Percentiles rank a stretch among this genome's conserved stretches.
phyloP scores from a whole-genome alignment of 2,797 vertebrate genomes.

The Bovichtus diacanthus region DNA sequence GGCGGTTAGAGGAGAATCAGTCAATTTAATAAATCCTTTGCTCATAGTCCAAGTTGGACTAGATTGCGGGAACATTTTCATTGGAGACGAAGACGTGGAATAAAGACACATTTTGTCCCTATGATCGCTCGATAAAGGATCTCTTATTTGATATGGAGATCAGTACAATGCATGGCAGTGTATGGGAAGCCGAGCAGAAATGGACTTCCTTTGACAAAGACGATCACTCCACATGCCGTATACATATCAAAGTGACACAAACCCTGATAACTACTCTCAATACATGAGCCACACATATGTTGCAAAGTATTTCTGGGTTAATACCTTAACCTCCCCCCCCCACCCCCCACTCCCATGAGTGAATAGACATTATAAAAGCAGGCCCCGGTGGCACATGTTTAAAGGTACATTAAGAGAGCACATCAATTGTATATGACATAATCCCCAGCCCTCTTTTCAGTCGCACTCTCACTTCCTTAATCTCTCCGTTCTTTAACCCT shows the following conservation, averaged over 20 bases:
- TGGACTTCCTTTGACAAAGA: slow-evolving; percentile 75
- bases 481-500: slow-evolving; percentile 83
- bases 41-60: slow-evolving; percentile 74
- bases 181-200: slow-evolving; percentile 69
- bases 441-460: slow-evolving; percentile 81
- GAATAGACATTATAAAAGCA: slow-evolving; percentile 79
- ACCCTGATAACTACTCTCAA: slow-evolving; percentile 75
- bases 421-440: slow-evolving; percentile 85
- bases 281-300: slow-evolving; percentile 71
- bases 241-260: slow-evolving; percentile 82
- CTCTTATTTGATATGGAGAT: slow-evolving; percentile 81
- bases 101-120: slow-evolving; percentile 78
- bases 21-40: slow-evolving; percentile 77
- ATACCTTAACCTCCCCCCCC: slow-evolving; percentile 67
- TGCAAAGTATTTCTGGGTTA: slow-evolving; percentile 79
- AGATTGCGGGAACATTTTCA: slow-evolving; percentile 68
- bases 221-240: slow-evolving; percentile 66
- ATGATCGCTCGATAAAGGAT: slow-evolving; percentile 81
- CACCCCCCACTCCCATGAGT: slow-evolving; percentile 43
- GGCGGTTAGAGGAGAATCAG: slow-evolving; percentile 58
- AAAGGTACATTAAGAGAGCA: slow-evolving; percentile 85
- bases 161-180: slow-evolving; percentile 71
- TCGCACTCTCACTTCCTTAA: slow-evolving; percentile 80
- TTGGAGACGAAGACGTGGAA: slow-evolving; percentile 60
- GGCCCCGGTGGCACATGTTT: slow-evolving; percentile 82